Evolutionary conservation across 2,113 vertebrate species (phyloP).

Genomic region (Agapornis roseicollis): DNA sequence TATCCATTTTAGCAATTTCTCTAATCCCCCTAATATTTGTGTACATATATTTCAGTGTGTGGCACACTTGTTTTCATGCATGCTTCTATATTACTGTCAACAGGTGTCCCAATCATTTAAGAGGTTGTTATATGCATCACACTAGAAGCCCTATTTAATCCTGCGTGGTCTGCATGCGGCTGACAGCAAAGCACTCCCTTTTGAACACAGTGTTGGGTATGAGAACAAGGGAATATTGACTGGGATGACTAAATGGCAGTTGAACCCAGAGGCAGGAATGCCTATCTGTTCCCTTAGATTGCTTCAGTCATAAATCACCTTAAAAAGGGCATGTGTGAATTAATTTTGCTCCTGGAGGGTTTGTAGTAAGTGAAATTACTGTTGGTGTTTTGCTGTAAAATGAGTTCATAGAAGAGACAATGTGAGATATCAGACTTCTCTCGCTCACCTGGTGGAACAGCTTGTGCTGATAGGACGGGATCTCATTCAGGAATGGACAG

Average conservation of each 20-base stretch:
- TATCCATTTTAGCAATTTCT: not conserved
- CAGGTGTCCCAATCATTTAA: conserved; percentile 37
- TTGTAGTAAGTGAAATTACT: not conserved
- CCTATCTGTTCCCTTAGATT: not conserved
- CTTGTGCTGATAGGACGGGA: accelerated
- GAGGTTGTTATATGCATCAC: not conserved
- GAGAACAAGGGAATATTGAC: not conserved
- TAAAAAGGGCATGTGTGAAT: not conserved
- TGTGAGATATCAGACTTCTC: not conserved
- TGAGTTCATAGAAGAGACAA: not conserved
- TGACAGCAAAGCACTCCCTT: not conserved
- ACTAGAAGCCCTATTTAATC: not conserved
- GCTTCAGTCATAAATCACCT: not conserved
- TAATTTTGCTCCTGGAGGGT: not conserved
- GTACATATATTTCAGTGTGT: not conserved
- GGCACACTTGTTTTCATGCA: not conserved
- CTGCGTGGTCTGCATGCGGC: not conserved
- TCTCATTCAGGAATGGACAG: accelerated
- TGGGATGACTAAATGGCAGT: not conserved
- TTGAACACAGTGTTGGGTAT: not conserved
- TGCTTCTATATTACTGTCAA: conserved; percentile 29
- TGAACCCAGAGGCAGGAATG: not conserved
- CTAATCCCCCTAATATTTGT: not conserved
- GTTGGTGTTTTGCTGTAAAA: not conserved
- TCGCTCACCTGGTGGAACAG: not conserved